Percentiles rank a stretch among this genome's conserved stretches.
Evolutionary conservation across 2,888 invertebrate genomes (phyloP).

Genomic region (Pantelozetes paolii): DNA sequence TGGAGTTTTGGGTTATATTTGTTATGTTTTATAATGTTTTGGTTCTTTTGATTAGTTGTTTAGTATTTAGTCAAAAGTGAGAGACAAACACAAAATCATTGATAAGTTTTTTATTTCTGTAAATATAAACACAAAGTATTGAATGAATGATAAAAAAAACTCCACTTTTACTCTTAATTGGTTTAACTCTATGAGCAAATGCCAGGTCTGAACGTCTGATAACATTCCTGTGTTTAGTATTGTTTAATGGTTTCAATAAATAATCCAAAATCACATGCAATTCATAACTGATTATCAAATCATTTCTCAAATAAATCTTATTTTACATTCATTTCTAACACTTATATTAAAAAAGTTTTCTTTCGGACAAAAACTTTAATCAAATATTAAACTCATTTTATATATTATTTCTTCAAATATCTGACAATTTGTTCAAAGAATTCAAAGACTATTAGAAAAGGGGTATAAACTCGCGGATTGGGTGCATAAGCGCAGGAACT

Average conservation of each 20-base stretch:
- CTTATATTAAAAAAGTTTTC: background rate
- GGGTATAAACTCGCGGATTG: background rate
- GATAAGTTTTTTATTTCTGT: background rate
- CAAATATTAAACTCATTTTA: background rate
- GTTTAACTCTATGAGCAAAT: conserved; percentile 15
- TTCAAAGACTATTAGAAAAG: background rate
- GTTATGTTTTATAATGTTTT: background rate
- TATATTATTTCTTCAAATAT: background rate
- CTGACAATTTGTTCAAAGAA: background rate
- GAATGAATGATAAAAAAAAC: background rate
- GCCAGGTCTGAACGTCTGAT: background rate
- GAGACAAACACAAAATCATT: background rate
- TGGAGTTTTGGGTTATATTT: conserved; percentile 15
- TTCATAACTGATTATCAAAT: conserved; percentile 3
- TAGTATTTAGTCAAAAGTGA: background rate
- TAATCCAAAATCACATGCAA: background rate
- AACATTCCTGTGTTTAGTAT: background rate
- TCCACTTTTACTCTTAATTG: no score
- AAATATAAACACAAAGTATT: background rate
- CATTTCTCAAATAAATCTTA: background rate
- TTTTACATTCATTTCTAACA: background rate
- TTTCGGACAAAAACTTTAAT: no score
- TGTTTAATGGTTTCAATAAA: background rate
- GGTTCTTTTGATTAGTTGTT: background rate
- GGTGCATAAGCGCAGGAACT: conserved; percentile 6